These are phyloP conservation scores for Cybosia mesomella DNA, from an alignment of 2,888 invertebrate species.

Conservation along the genomic window DNA sequence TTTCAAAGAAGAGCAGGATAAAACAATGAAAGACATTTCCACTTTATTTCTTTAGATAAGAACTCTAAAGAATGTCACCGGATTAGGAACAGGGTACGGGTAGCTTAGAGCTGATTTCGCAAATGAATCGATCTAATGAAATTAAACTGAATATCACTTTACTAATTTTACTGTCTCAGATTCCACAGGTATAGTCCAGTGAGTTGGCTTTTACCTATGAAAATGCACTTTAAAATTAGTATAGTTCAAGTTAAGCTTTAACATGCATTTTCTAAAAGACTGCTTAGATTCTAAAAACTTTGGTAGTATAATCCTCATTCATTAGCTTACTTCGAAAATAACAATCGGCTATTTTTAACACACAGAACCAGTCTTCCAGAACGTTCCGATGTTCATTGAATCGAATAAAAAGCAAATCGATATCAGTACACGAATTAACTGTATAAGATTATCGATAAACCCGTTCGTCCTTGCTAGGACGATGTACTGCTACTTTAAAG, in stretches of 20 bases:
- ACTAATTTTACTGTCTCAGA: neutral
- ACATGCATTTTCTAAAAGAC: neutral
- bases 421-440: constrained; percentile 37
- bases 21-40: too few species aligned
- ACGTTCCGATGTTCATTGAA: constrained; percentile 22
- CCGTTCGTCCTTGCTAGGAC: constrained; percentile 48
- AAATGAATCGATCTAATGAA: neutral
- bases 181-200: too few species aligned
- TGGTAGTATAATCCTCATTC: neutral
- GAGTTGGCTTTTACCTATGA: too few species aligned
- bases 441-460: constrained; percentile 45
- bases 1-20: too few species aligned
- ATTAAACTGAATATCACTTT: neutral
- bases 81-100: too few species aligned
- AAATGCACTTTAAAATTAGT: too few species aligned
- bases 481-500: constrained; percentile 42
- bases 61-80: too few species aligned
- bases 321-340: constrained; percentile 4
- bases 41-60: too few species aligned
- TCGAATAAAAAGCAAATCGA: constrained; percentile 36
- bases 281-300: neutral
- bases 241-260: neutral
- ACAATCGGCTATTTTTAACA: constrained; percentile 1
- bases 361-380: constrained; percentile 14
- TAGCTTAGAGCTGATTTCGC: too few species aligned